Evolutionary conservation across 2,113 vertebrate species (phyloP).

Genomic region (Reinhardtius hippoglossoides): DNA sequence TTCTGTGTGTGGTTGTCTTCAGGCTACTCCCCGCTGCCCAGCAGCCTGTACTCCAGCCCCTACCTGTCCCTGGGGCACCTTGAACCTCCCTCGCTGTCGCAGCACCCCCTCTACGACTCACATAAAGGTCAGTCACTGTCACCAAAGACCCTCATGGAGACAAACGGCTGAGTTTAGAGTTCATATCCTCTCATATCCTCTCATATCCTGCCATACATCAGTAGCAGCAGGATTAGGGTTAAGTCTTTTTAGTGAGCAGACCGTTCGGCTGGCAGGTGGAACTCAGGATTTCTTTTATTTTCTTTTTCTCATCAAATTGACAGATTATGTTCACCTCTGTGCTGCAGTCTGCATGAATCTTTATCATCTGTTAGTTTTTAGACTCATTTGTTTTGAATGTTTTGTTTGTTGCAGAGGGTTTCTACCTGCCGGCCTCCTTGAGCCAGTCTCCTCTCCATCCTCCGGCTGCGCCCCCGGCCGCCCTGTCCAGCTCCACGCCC

Average conservation of each 20-base stretch:
- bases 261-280: too few species aligned
- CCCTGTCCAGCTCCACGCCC: constrained; percentile 80
- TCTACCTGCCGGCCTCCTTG: constrained; percentile 87
- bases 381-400: constrained; percentile 14
- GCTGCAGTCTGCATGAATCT: constrained; percentile 6
- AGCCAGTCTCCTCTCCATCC: constrained; percentile 84
- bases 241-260: too few species aligned
- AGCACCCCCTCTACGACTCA: constrained; percentile 91
- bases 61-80: constrained; percentile 95
- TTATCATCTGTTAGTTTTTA: constrained; percentile 7
- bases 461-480: constrained; percentile 80
- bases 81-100: constrained; percentile 90
- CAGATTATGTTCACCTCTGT: constrained; percentile 20
- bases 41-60: constrained; percentile 88
- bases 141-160: too few species aligned
- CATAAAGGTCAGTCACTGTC: constrained; percentile 90
- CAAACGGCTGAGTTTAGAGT: constrained; percentile 7
- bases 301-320: background rate
- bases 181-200: background rate
- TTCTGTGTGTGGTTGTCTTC: constrained; percentile 36
- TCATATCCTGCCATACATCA: too few species aligned
- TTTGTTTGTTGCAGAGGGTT: constrained; percentile 86
- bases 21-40: constrained; percentile 92
- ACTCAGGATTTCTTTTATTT: background rate
- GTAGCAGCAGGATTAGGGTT: too few species aligned